Percentiles rank a stretch among this genome's conserved stretches.
phyloP scores from a whole-genome alignment of 2,797 vertebrate species.

The Phoxinus dragarum region DNA sequence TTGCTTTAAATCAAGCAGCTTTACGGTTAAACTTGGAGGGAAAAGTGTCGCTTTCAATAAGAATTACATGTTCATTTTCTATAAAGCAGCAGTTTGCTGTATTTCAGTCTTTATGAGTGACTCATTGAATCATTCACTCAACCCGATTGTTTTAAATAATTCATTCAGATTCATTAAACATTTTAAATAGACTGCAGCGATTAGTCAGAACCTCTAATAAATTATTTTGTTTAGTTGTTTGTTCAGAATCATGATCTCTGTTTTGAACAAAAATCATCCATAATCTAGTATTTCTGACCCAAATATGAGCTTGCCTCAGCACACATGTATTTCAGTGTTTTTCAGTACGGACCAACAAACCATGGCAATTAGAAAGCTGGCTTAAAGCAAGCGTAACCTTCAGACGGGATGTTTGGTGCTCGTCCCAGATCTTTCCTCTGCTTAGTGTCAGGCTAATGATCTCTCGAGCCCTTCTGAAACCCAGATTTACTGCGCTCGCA shows the following conservation, averaged over 20 bases:
- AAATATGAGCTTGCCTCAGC: background rate
- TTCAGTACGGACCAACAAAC: conserved; percentile 4
- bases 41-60: background rate
- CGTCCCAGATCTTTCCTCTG: conserved; percentile 59
- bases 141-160: background rate
- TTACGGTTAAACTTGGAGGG: background rate
- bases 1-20: background rate
- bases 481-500: conserved; percentile 58
- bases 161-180: background rate
- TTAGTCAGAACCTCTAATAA: background rate
- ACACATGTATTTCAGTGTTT: too few species aligned
- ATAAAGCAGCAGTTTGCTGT: too few species aligned
- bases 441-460: conserved; percentile 71
- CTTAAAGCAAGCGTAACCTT: background rate
- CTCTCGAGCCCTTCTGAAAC: conserved; percentile 54
- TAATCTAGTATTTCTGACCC: background rate
- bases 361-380: background rate
- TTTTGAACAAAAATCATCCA: background rate
- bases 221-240: background rate
- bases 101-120: background rate
- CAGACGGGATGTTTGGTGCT: conserved; percentile 44
- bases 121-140: background rate
- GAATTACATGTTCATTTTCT: background rate
- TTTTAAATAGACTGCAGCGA: background rate
- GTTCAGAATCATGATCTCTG: background rate